Base-by-base conservation (phyloP, 2,113 vertebrate species). In the Lynx canadensis region DNA sequence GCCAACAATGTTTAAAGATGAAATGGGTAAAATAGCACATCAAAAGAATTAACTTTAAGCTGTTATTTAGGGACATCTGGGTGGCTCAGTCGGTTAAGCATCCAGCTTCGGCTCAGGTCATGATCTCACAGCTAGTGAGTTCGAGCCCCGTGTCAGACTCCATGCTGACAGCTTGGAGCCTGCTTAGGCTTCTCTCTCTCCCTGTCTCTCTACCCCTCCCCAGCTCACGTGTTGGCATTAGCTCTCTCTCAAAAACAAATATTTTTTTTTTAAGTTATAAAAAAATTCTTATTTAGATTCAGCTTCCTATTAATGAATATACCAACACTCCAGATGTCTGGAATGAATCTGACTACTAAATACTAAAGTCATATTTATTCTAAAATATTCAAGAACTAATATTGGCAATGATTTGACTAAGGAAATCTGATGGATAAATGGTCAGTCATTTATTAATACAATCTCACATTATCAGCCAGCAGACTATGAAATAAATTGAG, bases 41-140 rank as follows among this genome's bases (percentile, higher is more conserved):
- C 41, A 95, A 78, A 93, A 78, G 15, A 79, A 23, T 86, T 50
- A 52, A 81, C 36, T 92, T 80, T 66, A 84, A 86, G 63, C 89
- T 89, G 31, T 80, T 87, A 73, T 68, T 45, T 55, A 82, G 60
- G 71, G 21, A 5, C 11, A 3, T 36, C 21, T 41, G 21, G 21
- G 71, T 6, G 21, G 71, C 36, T 73, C 71, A 73, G 36, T 73
- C 23, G 2, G 36, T 41, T 41, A 41, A 73, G 71, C 23, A 6
- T 6, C 21, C 25, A 23, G 21, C 71, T 73, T 73, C 2, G 4
- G 21, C 21, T 25, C 71, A 41, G 71, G 36, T 73, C 71, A 25
- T 27, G 19, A 38, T 41, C 12, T 36, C 19, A 13, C 57, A 12
- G 23, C 21, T 73, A 11, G 11, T 27, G 36, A 5, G 18, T 41